Conservation (phyloP, 2,113 vertebrate species). For the Sebastes schlegelii region DNA sequence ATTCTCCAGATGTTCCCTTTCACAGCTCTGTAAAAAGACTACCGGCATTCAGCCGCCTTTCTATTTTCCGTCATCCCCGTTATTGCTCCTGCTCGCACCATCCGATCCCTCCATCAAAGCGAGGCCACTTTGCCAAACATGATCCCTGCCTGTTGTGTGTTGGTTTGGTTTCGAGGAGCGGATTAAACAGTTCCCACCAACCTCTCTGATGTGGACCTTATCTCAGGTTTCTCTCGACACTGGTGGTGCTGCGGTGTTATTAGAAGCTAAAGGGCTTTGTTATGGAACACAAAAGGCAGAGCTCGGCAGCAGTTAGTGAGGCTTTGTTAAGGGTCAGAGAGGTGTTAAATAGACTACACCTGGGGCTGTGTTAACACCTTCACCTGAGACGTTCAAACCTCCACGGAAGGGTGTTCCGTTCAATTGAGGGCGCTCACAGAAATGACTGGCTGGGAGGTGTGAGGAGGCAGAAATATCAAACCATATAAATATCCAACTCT, state of each 20-base stretch:
- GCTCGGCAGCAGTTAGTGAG: slow-evolving; percentile 76
- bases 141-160: slow-evolving; percentile 79
- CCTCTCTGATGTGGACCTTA: slow-evolving; percentile 78
- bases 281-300: slow-evolving; percentile 80
- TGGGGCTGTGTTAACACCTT: slow-evolving; percentile 78
- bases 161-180: slow-evolving; percentile 77
- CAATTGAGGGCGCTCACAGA: slow-evolving; percentile 9
- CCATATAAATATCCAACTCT: slow-evolving; percentile 3
- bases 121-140: slow-evolving; percentile 79
- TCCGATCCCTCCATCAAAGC: slow-evolving; percentile 79
- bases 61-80: slow-evolving; percentile 48
- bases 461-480: slow-evolving; percentile 13
- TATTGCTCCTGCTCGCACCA: slow-evolving; percentile 65
- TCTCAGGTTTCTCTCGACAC: slow-evolving; percentile 80
- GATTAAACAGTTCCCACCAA: slow-evolving; percentile 83
- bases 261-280: slow-evolving; percentile 83
- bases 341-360: slow-evolving; percentile 83
- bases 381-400: slow-evolving; percentile 67
- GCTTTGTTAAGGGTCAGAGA: slow-evolving; percentile 81
- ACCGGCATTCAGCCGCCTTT: slow-evolving; percentile 51
- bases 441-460: neutral
- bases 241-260: slow-evolving; percentile 73
- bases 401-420: slow-evolving; percentile 41
- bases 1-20: slow-evolving; percentile 75
- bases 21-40: slow-evolving; percentile 54